Evolutionary conservation across 2,888 invertebrate genomes (phyloP).

Genomic region (Dolomedes plantarius): DNA sequence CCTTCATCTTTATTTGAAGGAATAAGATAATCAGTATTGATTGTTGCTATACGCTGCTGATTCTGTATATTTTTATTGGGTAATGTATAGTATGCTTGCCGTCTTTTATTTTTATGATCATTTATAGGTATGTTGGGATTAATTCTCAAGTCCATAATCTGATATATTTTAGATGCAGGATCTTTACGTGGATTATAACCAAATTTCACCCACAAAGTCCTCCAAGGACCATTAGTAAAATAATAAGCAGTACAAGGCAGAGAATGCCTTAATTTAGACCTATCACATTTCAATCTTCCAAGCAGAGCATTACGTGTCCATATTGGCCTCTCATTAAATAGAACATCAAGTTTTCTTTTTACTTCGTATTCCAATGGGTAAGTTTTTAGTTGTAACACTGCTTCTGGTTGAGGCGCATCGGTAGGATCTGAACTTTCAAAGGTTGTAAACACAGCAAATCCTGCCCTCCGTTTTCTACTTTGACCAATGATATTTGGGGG

Average conservation of each 20-base stretch:
- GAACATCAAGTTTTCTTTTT: constrained; percentile 30
- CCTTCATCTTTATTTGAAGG: constrained; percentile 19
- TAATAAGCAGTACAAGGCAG: constrained; percentile 91
- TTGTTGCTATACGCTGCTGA: constrained; percentile 74
- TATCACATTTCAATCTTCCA: constrained; percentile 74
- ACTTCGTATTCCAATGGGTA: constrained; percentile 45
- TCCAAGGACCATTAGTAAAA: constrained; percentile 93
- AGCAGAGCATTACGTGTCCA: constrained; percentile 89
- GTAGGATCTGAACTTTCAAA: constrained; percentile 55
- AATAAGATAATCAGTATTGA: constrained; percentile 69
- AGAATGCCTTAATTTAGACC: constrained; percentile 82
- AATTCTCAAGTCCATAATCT: constrained; percentile 86
- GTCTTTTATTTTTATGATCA: constrained; percentile 23
- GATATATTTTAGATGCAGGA: constrained; percentile 87
- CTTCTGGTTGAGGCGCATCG: constrained; percentile 36
- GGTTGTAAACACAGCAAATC: constrained; percentile 45
- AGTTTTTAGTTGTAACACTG: constrained; percentile 38
- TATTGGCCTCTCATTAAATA: constrained; percentile 84
- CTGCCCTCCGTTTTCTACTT: constrained; percentile 55
- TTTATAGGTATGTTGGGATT: constrained; percentile 48
- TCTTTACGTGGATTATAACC: constrained; percentile 94
- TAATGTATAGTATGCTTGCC: constrained; percentile 28
- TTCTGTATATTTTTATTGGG: constrained; percentile 77
- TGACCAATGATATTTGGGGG: constrained; percentile 72
- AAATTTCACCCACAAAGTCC: constrained; percentile 87